A percentile compares a stretch with the other conserved stretches of the same genome.
These are phyloP conservation scores for Myripristis murdjan DNA, from an alignment of 2,797 vertebrate genomes.

Conservation along the genomic window DNA sequence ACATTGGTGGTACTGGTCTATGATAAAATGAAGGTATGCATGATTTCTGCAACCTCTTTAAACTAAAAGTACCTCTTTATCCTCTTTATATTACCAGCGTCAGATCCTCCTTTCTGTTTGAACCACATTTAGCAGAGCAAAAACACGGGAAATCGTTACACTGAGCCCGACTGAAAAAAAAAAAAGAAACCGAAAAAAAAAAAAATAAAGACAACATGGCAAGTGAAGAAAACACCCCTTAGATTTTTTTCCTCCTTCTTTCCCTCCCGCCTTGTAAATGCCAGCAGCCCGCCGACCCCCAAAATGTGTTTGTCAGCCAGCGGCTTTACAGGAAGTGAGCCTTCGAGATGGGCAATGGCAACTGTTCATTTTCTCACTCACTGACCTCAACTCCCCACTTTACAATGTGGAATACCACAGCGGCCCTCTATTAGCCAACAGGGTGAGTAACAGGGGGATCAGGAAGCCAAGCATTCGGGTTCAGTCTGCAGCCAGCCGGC, in stretches of 20 bases:
- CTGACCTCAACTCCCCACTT: slow-evolving; percentile 78
- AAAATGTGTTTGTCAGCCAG: slow-evolving; percentile 60
- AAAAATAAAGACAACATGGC: too few relatives aligned
- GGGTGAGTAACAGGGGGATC: slow-evolving; percentile 27
- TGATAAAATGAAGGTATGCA: too few relatives aligned
- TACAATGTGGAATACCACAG: slow-evolving; percentile 84
- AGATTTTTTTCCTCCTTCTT: neutral
- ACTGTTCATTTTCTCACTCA: slow-evolving; percentile 79
- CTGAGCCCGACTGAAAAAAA: slow-evolving; percentile 25
- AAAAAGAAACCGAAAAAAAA: too few relatives aligned
- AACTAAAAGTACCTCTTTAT: too few relatives aligned
- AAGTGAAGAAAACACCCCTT: slow-evolving; percentile 45
- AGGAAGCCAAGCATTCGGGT: slow-evolving; percentile 28
- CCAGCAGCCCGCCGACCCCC: slow-evolving; percentile 34
- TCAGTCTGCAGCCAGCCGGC: slow-evolving; percentile 29
- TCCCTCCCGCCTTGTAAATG: slow-evolving; percentile 13
- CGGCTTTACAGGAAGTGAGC: slow-evolving; percentile 59
- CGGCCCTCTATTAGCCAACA: slow-evolving; percentile 61
- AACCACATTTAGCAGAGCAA: slow-evolving; percentile 27
- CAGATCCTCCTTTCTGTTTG: slow-evolving; percentile 18
- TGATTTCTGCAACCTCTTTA: too few relatives aligned
- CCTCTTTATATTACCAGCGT: neutral
- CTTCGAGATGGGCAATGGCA: slow-evolving; percentile 71
- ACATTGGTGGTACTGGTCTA: slow-evolving; percentile 19
- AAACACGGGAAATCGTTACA: slow-evolving; percentile 9